These are phyloP conservation scores for Eucera pruinosa DNA, from an alignment of 2,888 invertebrate species.

Conservation along the genomic window DNA sequence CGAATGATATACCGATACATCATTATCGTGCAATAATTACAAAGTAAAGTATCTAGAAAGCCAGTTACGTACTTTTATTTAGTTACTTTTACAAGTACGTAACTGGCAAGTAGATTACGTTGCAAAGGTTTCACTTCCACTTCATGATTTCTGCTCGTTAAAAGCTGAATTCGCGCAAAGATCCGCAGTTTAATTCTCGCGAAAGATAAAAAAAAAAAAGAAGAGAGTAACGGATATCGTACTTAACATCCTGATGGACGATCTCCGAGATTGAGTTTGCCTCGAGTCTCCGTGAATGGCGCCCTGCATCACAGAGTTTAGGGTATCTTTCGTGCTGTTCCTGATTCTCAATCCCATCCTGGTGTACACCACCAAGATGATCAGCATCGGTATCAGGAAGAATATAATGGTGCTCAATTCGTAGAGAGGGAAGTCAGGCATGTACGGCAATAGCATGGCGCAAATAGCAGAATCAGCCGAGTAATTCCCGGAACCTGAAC, in stretches of 20 bases:
- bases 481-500: conserved; percentile 84
- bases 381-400: conserved; percentile 90
- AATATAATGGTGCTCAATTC: conserved; percentile 93
- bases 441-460: conserved; percentile 88
- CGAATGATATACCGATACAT: too few species aligned
- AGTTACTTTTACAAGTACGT: too few species aligned
- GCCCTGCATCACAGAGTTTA: conserved; percentile 86
- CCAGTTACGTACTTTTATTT: too few species aligned
- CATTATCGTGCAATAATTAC: too few species aligned
- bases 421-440: conserved; percentile 88
- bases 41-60: too few species aligned
- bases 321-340: conserved; percentile 84
- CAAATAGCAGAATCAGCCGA: conserved; percentile 93
- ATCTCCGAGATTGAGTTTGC: conserved; percentile 89
- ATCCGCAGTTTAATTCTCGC: too few species aligned
- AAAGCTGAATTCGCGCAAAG: too few species aligned
- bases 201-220: neutral
- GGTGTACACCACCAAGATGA: conserved; percentile 92
- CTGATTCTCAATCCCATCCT: conserved; percentile 91
- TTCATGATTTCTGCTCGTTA: too few species aligned
- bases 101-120: too few species aligned
- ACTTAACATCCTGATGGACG: conserved; percentile 93
- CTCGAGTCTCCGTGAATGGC: conserved; percentile 89
- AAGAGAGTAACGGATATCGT: conserved; percentile 75
- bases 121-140: too few species aligned